Evolutionary conservation across 2,888 invertebrate species (phyloP).

Genomic region (Lycia hirtaria): DNA sequence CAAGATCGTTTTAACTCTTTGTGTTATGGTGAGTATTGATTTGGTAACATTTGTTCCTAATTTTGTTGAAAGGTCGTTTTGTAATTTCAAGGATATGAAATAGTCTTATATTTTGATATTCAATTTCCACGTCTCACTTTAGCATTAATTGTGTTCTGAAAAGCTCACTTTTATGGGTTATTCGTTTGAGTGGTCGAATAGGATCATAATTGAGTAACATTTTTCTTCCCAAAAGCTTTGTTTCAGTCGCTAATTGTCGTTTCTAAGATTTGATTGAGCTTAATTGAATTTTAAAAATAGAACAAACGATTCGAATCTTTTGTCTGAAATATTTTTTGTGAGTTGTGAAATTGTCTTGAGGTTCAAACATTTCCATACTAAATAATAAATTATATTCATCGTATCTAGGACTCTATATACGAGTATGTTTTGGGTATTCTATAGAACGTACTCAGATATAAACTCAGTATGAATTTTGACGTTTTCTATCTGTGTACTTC

Average conservation of each 20-base stretch:
- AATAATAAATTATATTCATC: no score
- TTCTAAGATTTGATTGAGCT: not conserved
- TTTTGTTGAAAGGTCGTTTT: not conserved
- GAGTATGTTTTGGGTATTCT: no score
- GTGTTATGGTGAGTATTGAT: conserved; percentile 66
- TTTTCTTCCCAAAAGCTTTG: conserved; percentile 2
- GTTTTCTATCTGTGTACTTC: no score
- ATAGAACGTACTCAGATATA: no score
- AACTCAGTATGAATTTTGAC: no score
- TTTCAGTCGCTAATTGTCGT: not conserved
- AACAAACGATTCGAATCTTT: not conserved
- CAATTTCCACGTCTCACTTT: not conserved
- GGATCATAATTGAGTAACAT: not conserved
- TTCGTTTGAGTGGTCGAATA: not conserved
- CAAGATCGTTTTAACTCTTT: conserved; percentile 64
- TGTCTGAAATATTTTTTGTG: not conserved
- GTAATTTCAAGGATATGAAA: conserved; percentile 3
- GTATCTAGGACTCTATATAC: no score
- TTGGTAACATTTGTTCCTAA: conserved; percentile 13
- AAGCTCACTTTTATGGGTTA: not conserved
- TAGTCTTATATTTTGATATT: not conserved
- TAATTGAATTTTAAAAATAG: not conserved
- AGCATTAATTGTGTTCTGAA: not conserved
- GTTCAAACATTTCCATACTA: not conserved
- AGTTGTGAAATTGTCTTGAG: not conserved